A percentile compares a stretch with the other conserved stretches of the same genome.
These are phyloP conservation scores for Phenganax stokvisi DNA, from an alignment of 92 coral and sea anemone species.

Conservation along the genomic window DNA sequence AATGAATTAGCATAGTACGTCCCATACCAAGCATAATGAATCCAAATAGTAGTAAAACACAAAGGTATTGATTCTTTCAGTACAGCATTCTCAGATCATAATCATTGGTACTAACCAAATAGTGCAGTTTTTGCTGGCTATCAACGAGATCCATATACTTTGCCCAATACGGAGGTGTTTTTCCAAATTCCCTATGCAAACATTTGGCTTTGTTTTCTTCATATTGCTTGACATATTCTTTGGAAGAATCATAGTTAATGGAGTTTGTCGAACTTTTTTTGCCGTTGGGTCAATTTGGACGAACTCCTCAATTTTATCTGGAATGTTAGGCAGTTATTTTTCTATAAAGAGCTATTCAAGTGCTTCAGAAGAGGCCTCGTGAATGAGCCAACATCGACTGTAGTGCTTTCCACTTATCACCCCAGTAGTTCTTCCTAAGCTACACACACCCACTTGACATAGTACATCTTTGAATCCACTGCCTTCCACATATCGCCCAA, in stretches of 20 bases:
- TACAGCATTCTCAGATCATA: slow-evolving; percentile 11
- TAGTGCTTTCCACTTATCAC: slow-evolving; percentile 20
- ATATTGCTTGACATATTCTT: slow-evolving; percentile 5
- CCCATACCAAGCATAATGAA: slow-evolving; percentile 31
- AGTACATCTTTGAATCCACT: slow-evolving; percentile 32
- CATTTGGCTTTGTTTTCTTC: not conserved
- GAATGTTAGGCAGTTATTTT: not conserved
- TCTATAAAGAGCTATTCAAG: slow-evolving; percentile 2
- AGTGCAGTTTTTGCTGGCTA: slow-evolving; percentile 21
- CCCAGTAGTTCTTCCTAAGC: slow-evolving; percentile 15
- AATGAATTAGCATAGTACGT: slow-evolving; percentile 1
- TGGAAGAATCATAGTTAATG: not conserved
- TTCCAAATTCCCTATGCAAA: slow-evolving; percentile 2
- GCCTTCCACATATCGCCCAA: slow-evolving; percentile 26
- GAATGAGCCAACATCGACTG: slow-evolving; percentile 17
- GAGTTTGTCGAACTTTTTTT: not conserved
- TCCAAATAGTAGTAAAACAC: slow-evolving; percentile 17
- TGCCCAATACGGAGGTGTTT: slow-evolving; percentile 14
- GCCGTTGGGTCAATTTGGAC: not conserved
- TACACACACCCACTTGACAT: slow-evolving; percentile 24
- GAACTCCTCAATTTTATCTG: not conserved
- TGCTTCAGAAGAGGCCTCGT: slow-evolving; percentile 28
- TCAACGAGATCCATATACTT: slow-evolving; percentile 14
- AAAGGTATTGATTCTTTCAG: slow-evolving; percentile 15
- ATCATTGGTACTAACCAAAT: slow-evolving; percentile 18